Evolutionary conservation across 2,797 vertebrate species (phyloP).

Genomic region (Lateolabrax maculatus): DNA sequence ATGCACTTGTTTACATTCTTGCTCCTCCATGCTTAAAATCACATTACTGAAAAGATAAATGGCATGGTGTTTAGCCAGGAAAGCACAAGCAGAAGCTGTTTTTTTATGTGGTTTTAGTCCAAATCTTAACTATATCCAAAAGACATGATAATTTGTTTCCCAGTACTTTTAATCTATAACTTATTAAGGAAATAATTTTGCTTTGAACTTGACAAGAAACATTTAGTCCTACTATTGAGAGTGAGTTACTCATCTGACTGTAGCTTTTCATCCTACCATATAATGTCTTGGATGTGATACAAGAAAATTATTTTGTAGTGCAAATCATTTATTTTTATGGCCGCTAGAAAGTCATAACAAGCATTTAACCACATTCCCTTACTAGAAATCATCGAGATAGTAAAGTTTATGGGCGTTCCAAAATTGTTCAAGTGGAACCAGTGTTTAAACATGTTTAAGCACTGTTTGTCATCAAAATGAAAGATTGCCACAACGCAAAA

Average conservation of each 20-base stretch:
- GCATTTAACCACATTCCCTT: neutral
- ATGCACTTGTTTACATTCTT: constrained; percentile 56
- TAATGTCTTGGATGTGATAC: neutral
- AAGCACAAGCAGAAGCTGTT: neutral
- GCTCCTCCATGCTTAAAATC: constrained; percentile 32
- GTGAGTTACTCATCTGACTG: neutral
- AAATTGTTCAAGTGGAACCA: neutral
- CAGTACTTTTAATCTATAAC: neutral
- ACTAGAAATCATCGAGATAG: neutral
- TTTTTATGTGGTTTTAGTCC: neutral
- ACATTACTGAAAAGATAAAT: constrained; percentile 14
- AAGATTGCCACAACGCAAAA: too few relatives aligned
- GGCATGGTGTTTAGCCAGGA: neutral
- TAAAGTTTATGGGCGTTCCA: neutral
- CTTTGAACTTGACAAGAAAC: neutral
- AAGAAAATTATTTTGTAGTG: neutral
- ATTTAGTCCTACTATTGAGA: neutral
- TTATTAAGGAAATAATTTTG: neutral
- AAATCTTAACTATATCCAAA: neutral
- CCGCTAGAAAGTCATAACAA: neutral
- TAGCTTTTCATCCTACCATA: neutral
- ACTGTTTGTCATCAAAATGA: neutral
- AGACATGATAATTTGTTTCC: neutral
- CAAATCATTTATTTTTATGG: neutral
- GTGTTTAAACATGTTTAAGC: neutral